Base-by-base conservation (phyloP, 2,797 vertebrate species). In the Enteromius trimaculatus region DNA sequence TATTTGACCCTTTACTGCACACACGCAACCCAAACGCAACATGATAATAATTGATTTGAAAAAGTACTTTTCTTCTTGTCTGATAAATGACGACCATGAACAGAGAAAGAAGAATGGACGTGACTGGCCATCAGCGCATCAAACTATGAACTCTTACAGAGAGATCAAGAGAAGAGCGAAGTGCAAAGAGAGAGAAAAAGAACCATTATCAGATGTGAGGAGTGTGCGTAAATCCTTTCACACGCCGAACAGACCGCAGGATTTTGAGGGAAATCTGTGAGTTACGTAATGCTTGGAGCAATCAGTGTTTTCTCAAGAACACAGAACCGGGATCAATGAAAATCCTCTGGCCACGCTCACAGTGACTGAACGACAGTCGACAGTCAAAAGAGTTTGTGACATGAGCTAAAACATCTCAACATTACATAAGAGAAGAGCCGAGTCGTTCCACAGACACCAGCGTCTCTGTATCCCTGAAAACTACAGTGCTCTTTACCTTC, bases 271-370 rank as follows among this genome's bases (percentile, higher is more conserved):
- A 84, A 87, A 88, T 53, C n/a, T 84, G 64, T 47, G 9, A 77
- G 68, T 91, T 90, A 90, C 19, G 80, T 85, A 91, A 92, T 4
- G 76, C 51, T 58, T 51, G 82, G 77, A 88, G 88, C 86, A 91
- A 89, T 92, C 90, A 90, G 87, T 71, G 79, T 79, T 82, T 82
- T 85, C 47, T 47, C 81, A 80, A 83, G 86, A 49, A 69, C 69
- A 80, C 34, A 79, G 62, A n/a, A 58, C 37, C 21, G 53, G 1
- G 49, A 62, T 80, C 39, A 83, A 62, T 68, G 21, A 79, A 82
- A 80, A 80, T 74, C 60, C 79, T 55, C 44, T 64, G 9, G 49
- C 34, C 34, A 26, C 34, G 70, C 34, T n/a, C 58, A 65, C 34
- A 34, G 2, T 3, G 66, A 62, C 76, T 34, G 65, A 16, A 8